A percentile compares a stretch with the other conserved stretches of the same genome.
phyloP scores from a whole-genome alignment of 2,888 invertebrate species.

The Digitonthophagus gazella region DNA sequence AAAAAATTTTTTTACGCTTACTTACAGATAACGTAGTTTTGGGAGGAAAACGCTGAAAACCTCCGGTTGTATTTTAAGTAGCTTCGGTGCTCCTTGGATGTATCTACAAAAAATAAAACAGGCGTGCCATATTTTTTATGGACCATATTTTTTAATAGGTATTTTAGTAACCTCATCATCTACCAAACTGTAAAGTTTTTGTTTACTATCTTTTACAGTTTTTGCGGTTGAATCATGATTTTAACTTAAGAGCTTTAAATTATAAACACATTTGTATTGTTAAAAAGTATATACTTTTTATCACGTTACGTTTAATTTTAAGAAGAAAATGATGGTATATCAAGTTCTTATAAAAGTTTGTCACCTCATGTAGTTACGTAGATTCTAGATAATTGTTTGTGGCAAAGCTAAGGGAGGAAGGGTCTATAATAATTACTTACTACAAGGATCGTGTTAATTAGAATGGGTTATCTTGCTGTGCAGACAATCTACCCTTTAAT shows the following conservation, averaged over 20 bases:
- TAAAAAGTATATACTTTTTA: no score
- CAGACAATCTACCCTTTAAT: not conserved
- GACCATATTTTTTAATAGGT: no score
- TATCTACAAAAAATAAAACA: constrained; percentile 46
- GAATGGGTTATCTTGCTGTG: not conserved
- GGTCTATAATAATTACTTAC: not conserved
- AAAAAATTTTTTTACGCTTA: constrained; percentile 32
- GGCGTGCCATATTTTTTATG: not conserved
- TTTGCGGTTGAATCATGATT: no score
- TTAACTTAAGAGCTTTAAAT: no score
- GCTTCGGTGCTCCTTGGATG: constrained; percentile 47
- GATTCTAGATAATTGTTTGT: not conserved
- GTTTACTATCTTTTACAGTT: no score
- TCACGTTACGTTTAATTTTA: no score
- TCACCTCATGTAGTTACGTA: not conserved
- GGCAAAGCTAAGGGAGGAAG: not conserved
- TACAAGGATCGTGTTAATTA: not conserved
- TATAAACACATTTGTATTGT: no score
- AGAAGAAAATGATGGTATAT: not conserved
- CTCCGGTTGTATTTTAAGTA: constrained; percentile 48
- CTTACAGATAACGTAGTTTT: constrained; percentile 49
- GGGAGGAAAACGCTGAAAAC: constrained; percentile 48
- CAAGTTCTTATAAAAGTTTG: not conserved
- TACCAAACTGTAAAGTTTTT: no score
- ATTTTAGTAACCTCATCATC: no score